These are phyloP conservation scores for Aegithalos caudatus DNA, from an alignment of 2,113 vertebrate genomes.

Conservation along the genomic window DNA sequence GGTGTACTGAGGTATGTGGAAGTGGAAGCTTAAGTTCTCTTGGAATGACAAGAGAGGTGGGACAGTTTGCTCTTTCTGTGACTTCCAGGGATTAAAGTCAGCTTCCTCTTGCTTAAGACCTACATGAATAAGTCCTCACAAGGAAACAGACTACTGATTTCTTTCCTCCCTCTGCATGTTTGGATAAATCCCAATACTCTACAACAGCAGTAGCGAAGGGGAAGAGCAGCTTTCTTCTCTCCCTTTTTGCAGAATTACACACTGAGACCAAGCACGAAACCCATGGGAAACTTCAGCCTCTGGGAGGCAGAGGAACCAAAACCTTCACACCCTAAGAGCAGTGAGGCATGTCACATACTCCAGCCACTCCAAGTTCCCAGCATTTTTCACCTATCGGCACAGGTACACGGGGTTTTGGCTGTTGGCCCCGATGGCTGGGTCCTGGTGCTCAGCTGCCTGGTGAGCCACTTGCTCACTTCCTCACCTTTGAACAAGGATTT, in stretches of 20 bases:
- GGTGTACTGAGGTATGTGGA: neutral
- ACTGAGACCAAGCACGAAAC: neutral
- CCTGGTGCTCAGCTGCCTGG: neutral
- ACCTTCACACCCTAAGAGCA: neutral
- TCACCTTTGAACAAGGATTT: neutral
- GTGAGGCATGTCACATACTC: neutral
- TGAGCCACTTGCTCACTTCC: neutral
- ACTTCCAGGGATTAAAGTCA: conserved; percentile 41
- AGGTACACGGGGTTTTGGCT: neutral
- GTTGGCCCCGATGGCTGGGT: accelerated
- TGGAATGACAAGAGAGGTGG: neutral
- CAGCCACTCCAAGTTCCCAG: neutral
- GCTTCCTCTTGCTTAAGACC: conserved; percentile 15
- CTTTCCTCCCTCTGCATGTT: neutral
- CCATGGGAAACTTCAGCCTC: neutral
- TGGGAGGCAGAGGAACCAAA: neutral
- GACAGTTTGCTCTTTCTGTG: conserved; percentile 1
- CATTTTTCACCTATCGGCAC: neutral
- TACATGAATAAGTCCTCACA: neutral
- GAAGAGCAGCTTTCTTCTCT: neutral
- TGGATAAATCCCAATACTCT: neutral
- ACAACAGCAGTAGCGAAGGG: accelerated
- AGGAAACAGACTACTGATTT: neutral
- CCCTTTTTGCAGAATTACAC: neutral
- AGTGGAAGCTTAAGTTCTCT: neutral